These are phyloP conservation scores for Tetheella fluctuosa DNA, from an alignment of 2,888 invertebrate genomes.

Conservation along the genomic window DNA sequence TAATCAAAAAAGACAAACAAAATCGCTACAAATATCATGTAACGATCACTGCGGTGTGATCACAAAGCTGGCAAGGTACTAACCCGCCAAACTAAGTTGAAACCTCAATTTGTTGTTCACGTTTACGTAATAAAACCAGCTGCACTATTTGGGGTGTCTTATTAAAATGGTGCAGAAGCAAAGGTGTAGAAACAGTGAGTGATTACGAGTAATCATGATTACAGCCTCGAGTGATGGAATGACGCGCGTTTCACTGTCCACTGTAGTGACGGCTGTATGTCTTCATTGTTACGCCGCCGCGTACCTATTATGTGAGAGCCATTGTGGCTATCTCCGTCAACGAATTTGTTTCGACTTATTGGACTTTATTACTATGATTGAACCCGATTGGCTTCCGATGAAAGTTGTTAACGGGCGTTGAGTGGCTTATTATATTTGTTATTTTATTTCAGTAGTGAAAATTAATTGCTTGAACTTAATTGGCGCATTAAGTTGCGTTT, in stretches of 20 bases:
- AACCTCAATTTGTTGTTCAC: not conserved
- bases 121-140: not conserved
- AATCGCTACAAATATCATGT: conserved; percentile 20
- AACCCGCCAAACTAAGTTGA: conserved; percentile 8
- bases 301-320: conserved; percentile 1
- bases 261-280: conserved; percentile 36
- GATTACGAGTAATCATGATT: conserved; percentile 57
- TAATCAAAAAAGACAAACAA: conserved; percentile 50
- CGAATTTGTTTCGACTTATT: conserved; percentile 49
- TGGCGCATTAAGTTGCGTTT: conserved; percentile 35
- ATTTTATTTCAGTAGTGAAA: conserved; percentile 29
- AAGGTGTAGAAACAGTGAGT: conserved; percentile 62
- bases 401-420: conserved; percentile 44
- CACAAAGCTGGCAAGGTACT: conserved; percentile 7
- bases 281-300: conserved; percentile 40
- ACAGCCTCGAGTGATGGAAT: conserved; percentile 37
- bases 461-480: conserved; percentile 35
- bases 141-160: conserved; percentile 29
- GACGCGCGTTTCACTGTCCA: conserved; percentile 37
- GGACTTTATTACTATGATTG: conserved; percentile 49
- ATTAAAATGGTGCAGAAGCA: conserved; percentile 36
- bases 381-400: conserved; percentile 40
- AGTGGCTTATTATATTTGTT: conserved; percentile 39
- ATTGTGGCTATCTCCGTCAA: conserved; percentile 27
- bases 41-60: conserved; percentile 10